Conservation (phyloP, 2,113 vertebrate species). For the Vulpes vulpes region DNA sequence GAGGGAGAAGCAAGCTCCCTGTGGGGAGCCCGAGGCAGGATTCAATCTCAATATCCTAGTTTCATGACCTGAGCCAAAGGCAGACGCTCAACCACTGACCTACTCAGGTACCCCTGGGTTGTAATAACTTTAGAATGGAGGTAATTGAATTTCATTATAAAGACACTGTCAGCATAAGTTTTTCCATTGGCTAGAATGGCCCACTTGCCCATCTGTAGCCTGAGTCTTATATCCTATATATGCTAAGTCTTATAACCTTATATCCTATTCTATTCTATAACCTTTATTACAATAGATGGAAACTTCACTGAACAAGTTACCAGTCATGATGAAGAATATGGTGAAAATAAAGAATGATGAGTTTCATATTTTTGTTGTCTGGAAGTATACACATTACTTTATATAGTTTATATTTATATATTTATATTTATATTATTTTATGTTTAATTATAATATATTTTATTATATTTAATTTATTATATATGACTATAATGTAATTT, state of each 20-base stretch:
- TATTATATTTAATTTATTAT: background rate
- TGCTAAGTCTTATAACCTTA: background rate
- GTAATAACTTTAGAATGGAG: background rate
- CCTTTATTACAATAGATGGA: background rate
- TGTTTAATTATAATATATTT: background rate
- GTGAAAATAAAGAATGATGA: background rate
- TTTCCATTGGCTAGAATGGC: background rate
- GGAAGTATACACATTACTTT: background rate
- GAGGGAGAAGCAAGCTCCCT: no score
- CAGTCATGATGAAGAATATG: background rate
- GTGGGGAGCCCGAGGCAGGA: no score
- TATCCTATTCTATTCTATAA: background rate
- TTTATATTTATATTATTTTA: background rate
- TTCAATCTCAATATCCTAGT: no score
- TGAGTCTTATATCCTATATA: background rate
- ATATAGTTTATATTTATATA: background rate
- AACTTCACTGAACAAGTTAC: background rate
- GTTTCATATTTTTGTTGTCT: background rate
- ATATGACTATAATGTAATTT: background rate
- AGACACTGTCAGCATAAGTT: background rate
- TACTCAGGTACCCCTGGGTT: background rate
- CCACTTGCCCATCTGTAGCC: background rate
- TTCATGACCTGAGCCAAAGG: no score
- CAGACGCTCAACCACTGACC: no score
- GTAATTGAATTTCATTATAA: background rate